Percentiles rank a stretch among this genome's conserved stretches.
Conservation (phyloP, 2,113 vertebrate species). For the Nibea albiflora region DNA sequence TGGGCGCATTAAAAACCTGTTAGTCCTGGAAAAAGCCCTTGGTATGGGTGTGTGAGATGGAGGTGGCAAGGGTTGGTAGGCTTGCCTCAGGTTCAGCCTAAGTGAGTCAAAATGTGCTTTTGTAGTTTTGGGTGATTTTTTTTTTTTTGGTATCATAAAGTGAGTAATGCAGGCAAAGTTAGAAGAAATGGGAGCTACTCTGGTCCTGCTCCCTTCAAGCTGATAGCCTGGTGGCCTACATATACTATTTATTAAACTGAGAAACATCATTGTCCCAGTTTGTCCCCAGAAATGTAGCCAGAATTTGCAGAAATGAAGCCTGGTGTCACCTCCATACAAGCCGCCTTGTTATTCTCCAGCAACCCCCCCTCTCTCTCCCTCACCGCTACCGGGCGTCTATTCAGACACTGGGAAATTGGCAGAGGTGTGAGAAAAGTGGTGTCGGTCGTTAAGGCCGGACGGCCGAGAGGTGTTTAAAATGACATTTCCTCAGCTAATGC, state of each 20-base stretch:
- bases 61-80: neutral
- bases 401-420: constrained; percentile 70
- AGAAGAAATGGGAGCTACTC: neutral
- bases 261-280: constrained; percentile 28
- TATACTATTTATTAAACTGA: constrained; percentile 19
- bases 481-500: constrained; percentile 77
- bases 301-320: constrained; percentile 27
- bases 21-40: constrained; percentile 54
- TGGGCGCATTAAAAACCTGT: constrained; percentile 71
- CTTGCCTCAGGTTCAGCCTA: neutral
- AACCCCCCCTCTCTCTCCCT: neutral
- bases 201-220: neutral
- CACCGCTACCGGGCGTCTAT: constrained; percentile 62
- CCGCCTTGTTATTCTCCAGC: constrained; percentile 50
- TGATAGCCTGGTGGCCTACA: neutral
- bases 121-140: neutral
- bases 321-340: constrained; percentile 66
- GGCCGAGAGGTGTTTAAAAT: constrained; percentile 77
- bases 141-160: neutral
- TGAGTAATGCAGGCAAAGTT: neutral
- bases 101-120: neutral
- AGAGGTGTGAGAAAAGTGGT: constrained; percentile 73
- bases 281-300: constrained; percentile 13
- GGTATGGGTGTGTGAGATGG: constrained; percentile 55
- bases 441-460: constrained; percentile 63